These are phyloP conservation scores for Hirtodrosophila trivittata DNA, from an alignment of 2,888 invertebrate genomes.

Conservation along the genomic window DNA sequence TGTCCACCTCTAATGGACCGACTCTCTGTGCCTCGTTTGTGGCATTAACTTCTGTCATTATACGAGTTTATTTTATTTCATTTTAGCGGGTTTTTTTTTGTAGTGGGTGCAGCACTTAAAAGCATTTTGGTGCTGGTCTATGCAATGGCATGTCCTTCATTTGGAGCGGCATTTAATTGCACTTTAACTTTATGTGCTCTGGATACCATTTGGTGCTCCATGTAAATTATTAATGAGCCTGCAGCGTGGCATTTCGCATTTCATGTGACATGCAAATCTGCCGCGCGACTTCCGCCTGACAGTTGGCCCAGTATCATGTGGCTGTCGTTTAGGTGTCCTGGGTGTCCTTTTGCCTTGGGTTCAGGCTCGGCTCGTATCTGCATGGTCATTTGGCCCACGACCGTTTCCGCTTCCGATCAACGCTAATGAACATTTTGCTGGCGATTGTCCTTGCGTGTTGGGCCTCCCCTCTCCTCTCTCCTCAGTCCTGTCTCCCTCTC, in stretches of 20 bases:
- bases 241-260: slow-evolving; percentile 31
- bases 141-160: slow-evolving; percentile 43
- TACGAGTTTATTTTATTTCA: slow-evolving; percentile 37
- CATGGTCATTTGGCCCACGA: slow-evolving; percentile 40
- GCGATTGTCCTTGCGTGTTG: slow-evolving; percentile 9
- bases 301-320: slow-evolving; percentile 7
- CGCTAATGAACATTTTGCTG: slow-evolving; percentile 73
- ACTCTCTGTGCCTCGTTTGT: slow-evolving; percentile 3
- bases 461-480: neutral
- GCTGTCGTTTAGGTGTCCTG: slow-evolving; percentile 12
- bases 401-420: slow-evolving; percentile 70
- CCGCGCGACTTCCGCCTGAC: slow-evolving; percentile 36
- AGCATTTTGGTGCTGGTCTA: slow-evolving; percentile 65
- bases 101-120: slow-evolving; percentile 47
- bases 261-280: slow-evolving; percentile 60
- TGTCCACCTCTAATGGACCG: slow-evolving; percentile 43
- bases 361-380: slow-evolving; percentile 24
- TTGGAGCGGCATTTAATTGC: slow-evolving; percentile 64
- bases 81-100: slow-evolving; percentile 27
- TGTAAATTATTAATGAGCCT: slow-evolving; percentile 66
- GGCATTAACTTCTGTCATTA: slow-evolving; percentile 55
- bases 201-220: slow-evolving; percentile 26
- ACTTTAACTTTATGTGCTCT: slow-evolving; percentile 50
- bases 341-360: neutral
- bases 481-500: slow-evolving; percentile 10